phyloP scores from a whole-genome alignment of 2,888 invertebrate species.

The Chelonus formosanus region DNA sequence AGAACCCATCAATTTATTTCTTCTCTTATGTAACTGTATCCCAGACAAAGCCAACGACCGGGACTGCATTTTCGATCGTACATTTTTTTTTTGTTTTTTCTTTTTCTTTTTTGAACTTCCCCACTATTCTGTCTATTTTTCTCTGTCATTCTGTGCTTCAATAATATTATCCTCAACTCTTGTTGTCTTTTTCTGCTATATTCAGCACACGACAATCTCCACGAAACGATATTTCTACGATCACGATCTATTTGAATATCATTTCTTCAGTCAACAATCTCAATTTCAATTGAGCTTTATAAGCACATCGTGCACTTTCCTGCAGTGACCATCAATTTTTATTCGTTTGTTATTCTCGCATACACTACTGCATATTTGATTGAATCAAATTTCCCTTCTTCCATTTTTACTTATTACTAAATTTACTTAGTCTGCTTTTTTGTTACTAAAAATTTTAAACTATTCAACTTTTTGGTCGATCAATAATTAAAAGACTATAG shows the following conservation, averaged over 20 bases:
- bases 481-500: slow-evolving; percentile 1
- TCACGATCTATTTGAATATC: slow-evolving; percentile 17
- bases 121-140: neutral
- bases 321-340: slow-evolving; percentile 19
- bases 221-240: neutral
- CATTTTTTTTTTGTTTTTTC: slow-evolving; percentile 1
- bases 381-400: neutral
- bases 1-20: slow-evolving; percentile 42
- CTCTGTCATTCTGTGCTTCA: neutral
- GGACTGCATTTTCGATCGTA: slow-evolving; percentile 12
- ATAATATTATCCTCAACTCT: no score
- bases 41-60: slow-evolving; percentile 21
- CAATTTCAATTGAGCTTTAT: slow-evolving; percentile 20
- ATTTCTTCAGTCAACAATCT: slow-evolving; percentile 20
- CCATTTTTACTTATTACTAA: slow-evolving; percentile 5
- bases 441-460: neutral
- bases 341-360: neutral
- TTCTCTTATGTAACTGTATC: slow-evolving; percentile 42
- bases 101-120: neutral
- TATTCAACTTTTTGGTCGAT: slow-evolving; percentile 5
- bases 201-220: slow-evolving; percentile 12
- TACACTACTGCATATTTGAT: neutral
- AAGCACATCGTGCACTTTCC: neutral
- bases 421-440: slow-evolving; percentile 11
- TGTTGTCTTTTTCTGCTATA: neutral